Evolutionary conservation across 2,797 vertebrate species (phyloP).

Genomic region (Triplophysa bombifrons): DNA sequence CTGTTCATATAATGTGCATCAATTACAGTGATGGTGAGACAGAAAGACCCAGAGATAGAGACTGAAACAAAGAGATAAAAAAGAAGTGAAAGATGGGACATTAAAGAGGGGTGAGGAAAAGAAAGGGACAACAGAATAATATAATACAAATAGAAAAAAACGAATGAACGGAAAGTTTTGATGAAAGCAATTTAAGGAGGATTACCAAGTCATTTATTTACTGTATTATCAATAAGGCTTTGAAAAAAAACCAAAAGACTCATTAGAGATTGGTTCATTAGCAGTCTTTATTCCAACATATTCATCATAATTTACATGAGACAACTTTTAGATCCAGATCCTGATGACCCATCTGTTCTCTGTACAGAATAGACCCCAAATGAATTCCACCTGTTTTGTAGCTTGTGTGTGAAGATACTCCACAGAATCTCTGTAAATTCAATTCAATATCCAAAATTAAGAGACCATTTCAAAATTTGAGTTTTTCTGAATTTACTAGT

Average conservation of each 20-base stretch:
- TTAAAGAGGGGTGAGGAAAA: too few species aligned
- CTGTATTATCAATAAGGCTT: neutral
- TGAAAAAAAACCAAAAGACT: neutral
- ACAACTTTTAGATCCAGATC: neutral
- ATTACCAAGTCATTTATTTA: too few species aligned
- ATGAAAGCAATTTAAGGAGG: neutral
- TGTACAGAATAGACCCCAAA: neutral
- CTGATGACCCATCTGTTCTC: constrained; percentile 2
- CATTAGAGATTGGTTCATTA: neutral
- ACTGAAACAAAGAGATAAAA: neutral
- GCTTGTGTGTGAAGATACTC: too few species aligned
- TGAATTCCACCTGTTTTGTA: neutral
- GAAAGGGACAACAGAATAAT: neutral
- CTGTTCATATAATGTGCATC: neutral
- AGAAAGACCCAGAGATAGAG: too few species aligned
- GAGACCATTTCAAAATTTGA: too few species aligned
- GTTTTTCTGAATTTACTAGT: too few species aligned
- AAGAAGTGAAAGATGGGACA: too few species aligned
- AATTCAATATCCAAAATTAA: too few species aligned
- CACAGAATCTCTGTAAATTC: too few species aligned
- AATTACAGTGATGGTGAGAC: neutral
- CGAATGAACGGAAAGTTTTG: too few species aligned
- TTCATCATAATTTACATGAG: neutral
- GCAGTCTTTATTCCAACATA: neutral
- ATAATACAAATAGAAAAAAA: neutral